Base-by-base conservation (phyloP, 2,797 vertebrate species). In the Decapterus maruadsi region DNA sequence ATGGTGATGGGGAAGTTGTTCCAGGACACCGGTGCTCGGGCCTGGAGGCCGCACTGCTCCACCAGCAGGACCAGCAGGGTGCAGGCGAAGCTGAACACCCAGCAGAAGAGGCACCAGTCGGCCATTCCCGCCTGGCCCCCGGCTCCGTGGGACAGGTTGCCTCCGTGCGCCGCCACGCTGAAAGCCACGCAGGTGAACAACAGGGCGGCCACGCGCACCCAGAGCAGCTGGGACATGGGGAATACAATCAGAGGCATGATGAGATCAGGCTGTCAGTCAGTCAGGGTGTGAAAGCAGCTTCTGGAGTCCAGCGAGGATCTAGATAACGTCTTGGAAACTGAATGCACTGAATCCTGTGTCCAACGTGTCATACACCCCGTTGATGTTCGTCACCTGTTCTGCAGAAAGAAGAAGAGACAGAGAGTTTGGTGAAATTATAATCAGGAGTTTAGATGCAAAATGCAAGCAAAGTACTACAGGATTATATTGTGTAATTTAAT, bases 71-170 rank as follows among this genome's bases (percentile, higher is more conserved):
- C 94, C 80, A 97, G 46, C 19, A 97, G 78, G 14, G 96, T 96
- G 79, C 95, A 86, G 2, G 94, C 82, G 17, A 98, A 98, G 89
- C 96, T 96, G 87, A 96, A 96, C 6, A 93, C 96, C 97, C 97
- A 98, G 80, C 96, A 95, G 89, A 98, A 97, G 93, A 97, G 95
- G 89, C 95, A 95, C 95, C 96, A 96, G 87, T 97, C 94, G 0
- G 78, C 93, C 75, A 93, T 90, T 68, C 59, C 57, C 45, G 0
- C 0, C 0, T 0, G 1, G 34, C 34, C 34, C 34, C 7, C 34
- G 1, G 7, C 34, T 36, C 34, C 34, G 8, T 36, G 34, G 2
- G 34, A 1, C 34, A 36, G 34, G 34, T 4, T 0, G 0, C 20
- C 75, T 1, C 90, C 93, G 0, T 94, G 95, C 6, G 90, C 95